Evolutionary conservation across 2,113 vertebrate species (phyloP).

Genomic region (Tapirus terrestris): DNA sequence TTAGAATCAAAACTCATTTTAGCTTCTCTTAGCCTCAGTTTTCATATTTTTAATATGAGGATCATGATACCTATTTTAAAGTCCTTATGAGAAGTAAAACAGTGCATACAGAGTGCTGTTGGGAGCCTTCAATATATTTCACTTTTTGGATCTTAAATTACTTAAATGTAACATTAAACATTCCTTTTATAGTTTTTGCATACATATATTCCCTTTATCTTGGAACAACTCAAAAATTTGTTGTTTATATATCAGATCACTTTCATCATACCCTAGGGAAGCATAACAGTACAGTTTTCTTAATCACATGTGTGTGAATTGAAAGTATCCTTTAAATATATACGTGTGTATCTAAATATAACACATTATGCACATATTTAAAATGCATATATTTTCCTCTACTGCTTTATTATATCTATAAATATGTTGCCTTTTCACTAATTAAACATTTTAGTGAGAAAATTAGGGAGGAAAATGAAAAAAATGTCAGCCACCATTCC

Average conservation of each 20-base stretch:
- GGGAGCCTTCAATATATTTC: background rate
- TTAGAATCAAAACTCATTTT: slow-evolving; percentile 29
- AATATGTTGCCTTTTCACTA: slow-evolving; percentile 46
- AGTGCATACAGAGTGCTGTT: background rate
- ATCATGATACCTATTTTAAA: background rate
- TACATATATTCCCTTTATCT: background rate
- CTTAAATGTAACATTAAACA: background rate
- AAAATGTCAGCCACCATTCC: slow-evolving; percentile 32
- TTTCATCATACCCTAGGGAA: background rate
- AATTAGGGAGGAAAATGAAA: slow-evolving; percentile 65
- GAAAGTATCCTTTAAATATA: slow-evolving; percentile 31
- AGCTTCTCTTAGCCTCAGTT: background rate
- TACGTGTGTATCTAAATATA: slow-evolving; percentile 10
- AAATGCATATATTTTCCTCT: background rate
- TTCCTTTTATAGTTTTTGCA: background rate
- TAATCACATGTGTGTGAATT: background rate
- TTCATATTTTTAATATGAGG: background rate
- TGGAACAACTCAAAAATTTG: slow-evolving; percentile 5
- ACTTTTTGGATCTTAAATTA: background rate
- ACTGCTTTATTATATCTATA: slow-evolving; percentile 59
- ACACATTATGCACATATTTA: slow-evolving; percentile 48
- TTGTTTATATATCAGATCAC: background rate
- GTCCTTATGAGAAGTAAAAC: background rate
- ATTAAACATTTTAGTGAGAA: slow-evolving; percentile 47
- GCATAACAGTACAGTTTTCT: background rate